These are phyloP conservation scores for Melanostoma scalare DNA, from an alignment of 2,888 invertebrate species.

Conservation along the genomic window DNA sequence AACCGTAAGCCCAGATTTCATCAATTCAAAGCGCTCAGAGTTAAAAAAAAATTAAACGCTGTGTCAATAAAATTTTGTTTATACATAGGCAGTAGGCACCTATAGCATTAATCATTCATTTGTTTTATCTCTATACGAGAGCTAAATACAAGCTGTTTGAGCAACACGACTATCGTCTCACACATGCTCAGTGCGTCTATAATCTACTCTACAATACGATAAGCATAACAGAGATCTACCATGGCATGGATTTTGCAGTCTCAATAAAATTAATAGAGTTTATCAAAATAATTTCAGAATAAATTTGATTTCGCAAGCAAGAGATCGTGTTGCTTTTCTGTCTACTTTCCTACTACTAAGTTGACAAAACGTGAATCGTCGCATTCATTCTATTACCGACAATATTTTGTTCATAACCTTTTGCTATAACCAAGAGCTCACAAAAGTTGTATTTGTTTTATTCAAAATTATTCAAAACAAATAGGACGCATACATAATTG, in stretches of 20 bases:
- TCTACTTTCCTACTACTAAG: background rate
- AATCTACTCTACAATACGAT: constrained; percentile 2
- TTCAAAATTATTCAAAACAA: too few species aligned
- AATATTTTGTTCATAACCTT: too few species aligned
- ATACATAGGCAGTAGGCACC: too few species aligned
- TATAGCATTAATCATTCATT: background rate
- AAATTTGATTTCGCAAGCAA: constrained; percentile 42
- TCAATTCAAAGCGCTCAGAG: too few species aligned
- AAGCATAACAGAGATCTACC: background rate
- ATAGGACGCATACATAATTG: too few species aligned
- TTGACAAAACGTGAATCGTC: constrained; percentile 31
- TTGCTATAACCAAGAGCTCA: too few species aligned
- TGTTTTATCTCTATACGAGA: background rate
- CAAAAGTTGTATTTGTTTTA: too few species aligned
- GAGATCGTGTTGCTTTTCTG: constrained; percentile 13
- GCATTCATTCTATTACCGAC: constrained; percentile 2
- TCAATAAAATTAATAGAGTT: constrained; percentile 55
- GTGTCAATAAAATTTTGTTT: too few species aligned
- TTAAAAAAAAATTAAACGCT: too few species aligned
- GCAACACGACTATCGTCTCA: constrained; percentile 27
- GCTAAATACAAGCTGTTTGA: constrained; percentile 9
- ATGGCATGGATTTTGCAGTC: constrained; percentile 8
- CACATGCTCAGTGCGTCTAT: constrained; percentile 5
- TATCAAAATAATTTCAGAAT: constrained; percentile 57
- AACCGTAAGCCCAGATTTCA: too few species aligned